These are phyloP conservation scores for Drosophila guanche DNA, from an alignment of 1,140 invertebrate genomes.

Conservation along the genomic window DNA sequence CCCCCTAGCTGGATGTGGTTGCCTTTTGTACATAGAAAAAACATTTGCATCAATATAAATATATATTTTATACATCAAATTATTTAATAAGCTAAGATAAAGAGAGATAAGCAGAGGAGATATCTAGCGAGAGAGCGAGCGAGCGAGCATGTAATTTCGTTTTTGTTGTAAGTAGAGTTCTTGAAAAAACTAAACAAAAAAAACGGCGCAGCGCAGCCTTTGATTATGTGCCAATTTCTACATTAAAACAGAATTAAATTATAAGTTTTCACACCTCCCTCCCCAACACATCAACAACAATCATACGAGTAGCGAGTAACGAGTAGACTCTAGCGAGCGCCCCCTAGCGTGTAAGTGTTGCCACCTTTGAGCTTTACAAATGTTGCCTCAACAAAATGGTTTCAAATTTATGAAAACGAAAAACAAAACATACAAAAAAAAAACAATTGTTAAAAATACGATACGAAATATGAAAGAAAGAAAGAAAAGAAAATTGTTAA, in stretches of 20 bases:
- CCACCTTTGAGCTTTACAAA: constrained; percentile 80
- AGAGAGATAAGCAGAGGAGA: neutral
- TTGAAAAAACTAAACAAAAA: constrained; percentile 9
- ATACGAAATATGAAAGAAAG: constrained; percentile 18
- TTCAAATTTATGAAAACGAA: constrained; percentile 68
- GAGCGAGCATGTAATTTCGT: constrained; percentile 37
- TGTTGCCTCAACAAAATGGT: constrained; percentile 80
- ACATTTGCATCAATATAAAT: constrained; percentile 44
- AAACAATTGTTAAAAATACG: constrained; percentile 35
- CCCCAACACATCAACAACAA: constrained; percentile 19
- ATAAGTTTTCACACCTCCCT: constrained; percentile 18
- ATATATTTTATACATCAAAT: constrained; percentile 47
- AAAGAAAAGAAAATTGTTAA: constrained; percentile 61
- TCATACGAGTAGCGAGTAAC: constrained; percentile 42
- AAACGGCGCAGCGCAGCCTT: constrained; percentile 74
- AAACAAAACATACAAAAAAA: constrained; percentile 44
- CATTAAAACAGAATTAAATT: constrained; percentile 42
- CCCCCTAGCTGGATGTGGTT: constrained; percentile 48
- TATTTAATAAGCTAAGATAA: constrained; percentile 56
- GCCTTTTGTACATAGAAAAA: constrained; percentile 46
- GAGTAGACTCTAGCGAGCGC: constrained; percentile 25
- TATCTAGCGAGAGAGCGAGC: too few species aligned
- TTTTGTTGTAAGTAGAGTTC: constrained; percentile 60
- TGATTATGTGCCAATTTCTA: constrained; percentile 78
- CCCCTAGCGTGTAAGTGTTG: constrained; percentile 63